phyloP scores from a whole-genome alignment of 1,140 invertebrate genomes.

The Steinernema feltiae region DNA sequence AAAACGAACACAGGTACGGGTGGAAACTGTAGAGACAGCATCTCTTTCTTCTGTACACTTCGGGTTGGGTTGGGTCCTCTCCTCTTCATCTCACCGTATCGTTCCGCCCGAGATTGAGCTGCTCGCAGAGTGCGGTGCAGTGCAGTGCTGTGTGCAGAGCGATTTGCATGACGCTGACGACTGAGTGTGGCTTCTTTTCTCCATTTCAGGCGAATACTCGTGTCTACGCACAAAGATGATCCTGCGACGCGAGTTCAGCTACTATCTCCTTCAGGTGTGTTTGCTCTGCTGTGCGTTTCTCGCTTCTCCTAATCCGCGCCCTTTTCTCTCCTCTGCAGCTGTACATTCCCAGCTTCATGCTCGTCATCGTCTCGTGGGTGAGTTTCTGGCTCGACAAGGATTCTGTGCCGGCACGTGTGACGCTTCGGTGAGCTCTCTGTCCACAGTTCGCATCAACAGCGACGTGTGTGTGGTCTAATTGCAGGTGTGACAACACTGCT shows the following conservation, averaged over 20 bases:
- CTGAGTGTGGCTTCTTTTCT: too few relatives aligned
- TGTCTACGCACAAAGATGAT: slow-evolving; percentile 87
- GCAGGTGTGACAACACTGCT: slow-evolving; percentile 83
- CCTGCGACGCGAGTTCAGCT: slow-evolving; percentile 93
- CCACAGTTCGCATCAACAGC: neutral
- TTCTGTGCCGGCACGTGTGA: slow-evolving; percentile 57
- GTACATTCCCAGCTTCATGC: slow-evolving; percentile 60
- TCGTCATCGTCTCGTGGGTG: slow-evolving; percentile 64
- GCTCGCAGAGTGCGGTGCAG: neutral
- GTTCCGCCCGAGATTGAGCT: neutral
- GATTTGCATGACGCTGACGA: neutral
- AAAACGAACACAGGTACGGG: slow-evolving; percentile 10
- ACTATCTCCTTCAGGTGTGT: slow-evolving; percentile 78
- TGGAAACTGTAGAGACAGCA: too few relatives aligned
- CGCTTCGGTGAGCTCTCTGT: slow-evolving; percentile 37
- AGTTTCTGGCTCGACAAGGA: slow-evolving; percentile 64
- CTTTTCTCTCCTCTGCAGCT: too few relatives aligned
- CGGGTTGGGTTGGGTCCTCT: neutral
- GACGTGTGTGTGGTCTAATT: slow-evolving; percentile 18
- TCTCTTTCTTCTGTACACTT: too few relatives aligned
- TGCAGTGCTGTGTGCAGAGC: too few relatives aligned
- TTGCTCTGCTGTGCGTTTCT: neutral
- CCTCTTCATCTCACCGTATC: neutral
- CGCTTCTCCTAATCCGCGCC: slow-evolving; percentile 1
- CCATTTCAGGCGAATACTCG: slow-evolving; percentile 25